Percentiles rank a stretch among this genome's conserved stretches.
These are phyloP conservation scores for Conomelus anceps DNA, from an alignment of 2,888 invertebrate species.

Conservation along the genomic window DNA sequence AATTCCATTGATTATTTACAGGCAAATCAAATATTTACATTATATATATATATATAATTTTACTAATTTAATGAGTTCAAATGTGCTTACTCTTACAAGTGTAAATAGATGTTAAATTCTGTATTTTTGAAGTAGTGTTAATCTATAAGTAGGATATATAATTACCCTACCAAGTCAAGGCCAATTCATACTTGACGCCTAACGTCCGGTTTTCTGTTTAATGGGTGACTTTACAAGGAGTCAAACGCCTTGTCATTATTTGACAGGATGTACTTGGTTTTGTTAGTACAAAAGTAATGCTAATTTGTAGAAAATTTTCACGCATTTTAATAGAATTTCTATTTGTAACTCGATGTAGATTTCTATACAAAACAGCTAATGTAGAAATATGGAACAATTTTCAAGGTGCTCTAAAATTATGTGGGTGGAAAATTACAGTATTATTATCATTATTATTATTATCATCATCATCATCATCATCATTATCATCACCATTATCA, in stretches of 20 bases:
- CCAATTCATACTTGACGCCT: neutral
- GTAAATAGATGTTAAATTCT: neutral
- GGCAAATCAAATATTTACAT: neutral
- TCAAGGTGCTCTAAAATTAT: neutral
- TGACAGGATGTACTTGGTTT: no score
- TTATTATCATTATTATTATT: no score
- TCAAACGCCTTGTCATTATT: no score
- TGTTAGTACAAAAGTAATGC: no score
- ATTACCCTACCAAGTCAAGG: neutral
- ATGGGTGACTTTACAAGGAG: neutral
- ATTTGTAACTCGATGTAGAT: no score
- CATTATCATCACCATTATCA: no score
- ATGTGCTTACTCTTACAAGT: neutral
- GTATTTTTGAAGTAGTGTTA: neutral
- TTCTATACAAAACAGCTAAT: no score
- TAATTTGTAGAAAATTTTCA: no score
- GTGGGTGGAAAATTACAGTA: neutral
- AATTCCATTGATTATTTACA: neutral
- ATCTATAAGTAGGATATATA: neutral
- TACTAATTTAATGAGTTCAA: neutral
- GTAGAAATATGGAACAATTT: no score
- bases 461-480: no score
- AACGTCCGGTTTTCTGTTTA: neutral
- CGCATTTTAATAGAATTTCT: no score
- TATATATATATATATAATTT: neutral